These are phyloP conservation scores for Dusona sp. DNA, from an alignment of 2,888 invertebrate species.

Conservation along the genomic window DNA sequence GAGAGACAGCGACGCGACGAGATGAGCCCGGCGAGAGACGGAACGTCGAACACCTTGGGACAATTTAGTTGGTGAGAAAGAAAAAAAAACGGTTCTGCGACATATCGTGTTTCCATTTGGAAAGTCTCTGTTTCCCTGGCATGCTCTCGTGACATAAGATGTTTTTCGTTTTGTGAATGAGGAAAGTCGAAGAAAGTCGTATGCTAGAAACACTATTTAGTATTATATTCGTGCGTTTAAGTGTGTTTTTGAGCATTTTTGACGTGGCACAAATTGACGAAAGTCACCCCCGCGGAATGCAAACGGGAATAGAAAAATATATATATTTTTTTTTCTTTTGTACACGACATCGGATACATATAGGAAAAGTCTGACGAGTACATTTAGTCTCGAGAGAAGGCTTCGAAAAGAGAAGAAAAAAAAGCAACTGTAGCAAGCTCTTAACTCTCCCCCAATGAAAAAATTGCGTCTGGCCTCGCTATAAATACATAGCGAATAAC, in stretches of 20 bases:
- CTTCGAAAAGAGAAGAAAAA: constrained; percentile 34
- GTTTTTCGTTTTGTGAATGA: constrained; percentile 13
- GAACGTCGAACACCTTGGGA: constrained; percentile 80
- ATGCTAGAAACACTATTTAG: constrained; percentile 13
- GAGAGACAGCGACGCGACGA: neutral
- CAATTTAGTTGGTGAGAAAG: constrained; percentile 26
- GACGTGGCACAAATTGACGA: constrained; percentile 76
- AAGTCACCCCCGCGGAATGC: constrained; percentile 75
- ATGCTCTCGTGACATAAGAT: neutral
- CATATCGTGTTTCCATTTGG: constrained; percentile 79
- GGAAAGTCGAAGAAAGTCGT: constrained; percentile 6
- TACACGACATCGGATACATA: constrained; percentile 8
- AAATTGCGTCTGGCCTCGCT: constrained; percentile 40
- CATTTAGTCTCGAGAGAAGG: constrained; percentile 74
- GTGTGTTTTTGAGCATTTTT: constrained; percentile 42
- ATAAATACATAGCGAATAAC: constrained; percentile 43
- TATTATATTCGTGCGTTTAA: neutral
- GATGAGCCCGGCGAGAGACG: constrained; percentile 62
- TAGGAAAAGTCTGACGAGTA: constrained; percentile 63
- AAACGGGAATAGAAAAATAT: constrained; percentile 75
- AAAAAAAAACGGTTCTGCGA: constrained; percentile 62
- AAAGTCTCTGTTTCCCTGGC: constrained; percentile 76
- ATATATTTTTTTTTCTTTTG: neutral
- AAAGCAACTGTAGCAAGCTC: constrained; percentile 21
- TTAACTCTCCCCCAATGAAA: constrained; percentile 37